Base-by-base conservation (phyloP, 2,797 vertebrate species). In the Epinephelus malabaricus region DNA sequence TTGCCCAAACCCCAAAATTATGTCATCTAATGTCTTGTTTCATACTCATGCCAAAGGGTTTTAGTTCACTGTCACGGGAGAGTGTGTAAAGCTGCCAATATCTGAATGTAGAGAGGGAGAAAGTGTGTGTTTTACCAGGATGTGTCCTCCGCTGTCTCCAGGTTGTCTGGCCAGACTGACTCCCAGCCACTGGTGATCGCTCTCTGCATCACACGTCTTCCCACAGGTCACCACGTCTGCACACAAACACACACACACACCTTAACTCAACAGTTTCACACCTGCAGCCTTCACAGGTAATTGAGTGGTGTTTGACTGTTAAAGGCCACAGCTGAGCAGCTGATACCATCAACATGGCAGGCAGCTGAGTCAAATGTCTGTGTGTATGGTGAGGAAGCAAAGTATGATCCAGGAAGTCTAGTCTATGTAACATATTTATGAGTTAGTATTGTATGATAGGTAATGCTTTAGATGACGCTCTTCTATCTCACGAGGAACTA, bases 171-270 rank as follows among this genome's bases (percentile, higher is more conserved):
- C 97, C 84, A 99, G 94, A 75, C 97, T 98, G 82, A 99, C 98
- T 1, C 98, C 98, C 76, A 99, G 87, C 98, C 98, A 99, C 84
- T 99, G 97, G 87, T 98, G 94, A 78, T 99, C 97, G 79, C 93
- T 96, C 74, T 99, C 98, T 71, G 95, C 91, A 85, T 92, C 64
- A 89, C 98, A 99, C 0, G 96, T 97, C 92, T 87, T 97, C 77
- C 98, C 98, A 94, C 98, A 99, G 0, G 0, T 15, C 34, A 38
- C 84, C 67, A 95, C 89, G 12, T 95, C 97, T 98, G 90, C 30
- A 56, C 11, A 75, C 55, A 76, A 17, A 81, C 14, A 74, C 13
- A 82, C 8, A 21, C 21, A 63, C 55, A 72, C 46, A 69, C 23
- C 51, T 19, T 0, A 10, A 55, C n/a, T 62, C 1, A 62, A 19